Evolutionary conservation across 2,888 invertebrate genomes (phyloP).

Genomic region (Acrobasis repandana): DNA sequence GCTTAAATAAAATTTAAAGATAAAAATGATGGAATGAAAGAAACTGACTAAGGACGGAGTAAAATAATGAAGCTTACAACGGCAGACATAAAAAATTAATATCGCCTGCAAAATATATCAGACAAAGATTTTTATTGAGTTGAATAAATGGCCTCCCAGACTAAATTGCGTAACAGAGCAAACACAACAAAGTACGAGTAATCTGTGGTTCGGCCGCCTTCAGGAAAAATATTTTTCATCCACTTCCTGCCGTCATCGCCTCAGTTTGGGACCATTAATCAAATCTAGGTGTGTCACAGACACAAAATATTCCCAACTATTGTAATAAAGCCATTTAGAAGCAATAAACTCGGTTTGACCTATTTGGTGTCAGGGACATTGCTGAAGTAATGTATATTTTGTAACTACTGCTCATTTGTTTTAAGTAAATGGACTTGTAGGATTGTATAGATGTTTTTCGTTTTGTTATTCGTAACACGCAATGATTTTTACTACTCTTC

Average conservation of each 20-base stretch:
- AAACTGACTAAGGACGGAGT: too few species aligned
- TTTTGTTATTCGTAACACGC: too few species aligned
- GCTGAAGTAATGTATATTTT: neutral
- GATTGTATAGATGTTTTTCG: neutral
- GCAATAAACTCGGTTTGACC: constrained; percentile 10
- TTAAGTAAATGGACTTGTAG: neutral
- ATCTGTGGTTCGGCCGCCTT: constrained; percentile 6
- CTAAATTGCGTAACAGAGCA: constrained; percentile 11
- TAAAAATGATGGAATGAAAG: too few species aligned
- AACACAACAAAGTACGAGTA: constrained; percentile 12
- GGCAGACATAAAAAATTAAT: neutral
- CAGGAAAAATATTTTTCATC: constrained; percentile 20
- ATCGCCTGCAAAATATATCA: neutral
- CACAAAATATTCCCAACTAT: constrained; percentile 4
- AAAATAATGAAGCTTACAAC: too few species aligned
- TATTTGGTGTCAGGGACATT: neutral
- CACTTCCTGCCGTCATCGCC: constrained; percentile 15
- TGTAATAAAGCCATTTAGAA: constrained; percentile 13
- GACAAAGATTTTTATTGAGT: constrained; percentile 28
- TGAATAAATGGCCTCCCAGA: constrained; percentile 15
- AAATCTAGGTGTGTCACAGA: constrained; percentile 20
- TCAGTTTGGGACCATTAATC: constrained; percentile 22
- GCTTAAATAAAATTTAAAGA: too few species aligned
- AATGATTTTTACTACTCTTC: too few species aligned
- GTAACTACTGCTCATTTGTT: neutral